These are phyloP conservation scores for Aplysia californica DNA, from an alignment of 1,140 invertebrate genomes.

Conservation along the genomic window DNA sequence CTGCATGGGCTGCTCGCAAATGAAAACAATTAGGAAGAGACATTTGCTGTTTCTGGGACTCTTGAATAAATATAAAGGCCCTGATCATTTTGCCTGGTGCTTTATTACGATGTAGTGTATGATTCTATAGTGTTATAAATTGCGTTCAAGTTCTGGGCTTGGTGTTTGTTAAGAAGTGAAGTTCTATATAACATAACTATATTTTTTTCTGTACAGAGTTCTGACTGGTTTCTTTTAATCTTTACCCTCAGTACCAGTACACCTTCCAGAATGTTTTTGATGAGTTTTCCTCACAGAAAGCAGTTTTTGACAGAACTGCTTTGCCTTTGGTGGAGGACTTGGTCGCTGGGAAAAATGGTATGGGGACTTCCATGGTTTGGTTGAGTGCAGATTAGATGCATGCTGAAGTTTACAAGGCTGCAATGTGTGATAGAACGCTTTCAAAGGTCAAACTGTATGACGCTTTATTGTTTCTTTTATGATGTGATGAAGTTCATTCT, in stretches of 20 bases:
- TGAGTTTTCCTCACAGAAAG: slow-evolving; percentile 79
- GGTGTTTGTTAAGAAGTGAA: background rate
- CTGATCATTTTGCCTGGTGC: background rate
- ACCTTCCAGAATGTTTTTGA: slow-evolving; percentile 84
- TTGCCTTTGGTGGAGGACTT: slow-evolving; percentile 84
- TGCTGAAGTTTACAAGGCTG: too few relatives aligned
- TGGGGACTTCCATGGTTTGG: slow-evolving; percentile 18
- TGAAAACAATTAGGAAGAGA: too few relatives aligned
- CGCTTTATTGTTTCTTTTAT: too few relatives aligned
- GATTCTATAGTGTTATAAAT: background rate
- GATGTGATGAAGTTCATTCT: too few relatives aligned
- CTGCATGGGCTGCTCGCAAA: too few relatives aligned
- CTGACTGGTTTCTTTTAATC: background rate
- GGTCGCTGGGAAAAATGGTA: slow-evolving; percentile 79
- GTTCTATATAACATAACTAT: background rate
- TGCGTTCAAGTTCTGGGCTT: background rate
- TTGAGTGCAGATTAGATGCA: too few relatives aligned
- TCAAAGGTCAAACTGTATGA: too few relatives aligned
- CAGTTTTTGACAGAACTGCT: slow-evolving; percentile 87
- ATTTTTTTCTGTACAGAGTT: slow-evolving; percentile 20
- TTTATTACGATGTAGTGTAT: background rate
- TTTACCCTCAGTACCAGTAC: slow-evolving; percentile 63
- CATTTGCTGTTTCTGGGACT: too few relatives aligned
- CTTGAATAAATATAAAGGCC: too few relatives aligned
- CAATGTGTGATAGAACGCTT: too few relatives aligned